Base-by-base conservation (phyloP, 2,797 vertebrate genomes). In the Gobionotothen gibberifrons region DNA sequence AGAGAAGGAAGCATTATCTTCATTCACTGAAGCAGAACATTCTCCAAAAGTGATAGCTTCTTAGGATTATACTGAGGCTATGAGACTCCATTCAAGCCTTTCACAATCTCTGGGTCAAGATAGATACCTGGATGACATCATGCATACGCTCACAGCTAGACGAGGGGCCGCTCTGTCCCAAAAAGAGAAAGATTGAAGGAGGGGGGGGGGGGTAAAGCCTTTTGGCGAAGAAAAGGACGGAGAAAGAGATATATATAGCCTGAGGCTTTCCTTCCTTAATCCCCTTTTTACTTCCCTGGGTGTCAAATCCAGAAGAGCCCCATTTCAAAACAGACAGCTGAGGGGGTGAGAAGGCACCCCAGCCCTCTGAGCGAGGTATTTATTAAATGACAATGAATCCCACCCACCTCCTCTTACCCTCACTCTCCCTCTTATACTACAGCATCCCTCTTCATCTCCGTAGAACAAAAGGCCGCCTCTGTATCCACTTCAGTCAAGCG, bases 391-490 rank as follows among this genome's bases (percentile, higher is more conserved):
- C 84, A 90, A 91, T 86, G 78, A 89, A 70, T 84, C 73, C 71
- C 82, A 81, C 63, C 81, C 85, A 65, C 78, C 79, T 74, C 78
- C 86, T 81, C 76, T 73, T 61, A 53, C 76, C 78, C 82, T 48
- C 51, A 46, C 62, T 58, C 78, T 73, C 67, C 72, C 78, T 78
- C 78, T 76, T 75, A 59, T 72, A 78, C 73, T 70, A 71, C 82
- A 83, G 74, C 85, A 86, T 87, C 87, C 42, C 84, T 88, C 83
- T 90, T 87, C 88, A 89, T 89, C 78, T 79, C 9, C 10, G 54
- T 72, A 74, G 87, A 91, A 92, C 91, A 93, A 91, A 90, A 90
- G 78, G 75, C 36, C 10, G 65, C 81, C 80, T 90, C 87, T 85
- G 85, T 85, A 60, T 88, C 83, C 86, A 86, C 86, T 90, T 88